Percentiles rank a stretch among this genome's conserved stretches.
Conservation (phyloP, 2,113 vertebrate genomes). For the Ciconia maguari region DNA sequence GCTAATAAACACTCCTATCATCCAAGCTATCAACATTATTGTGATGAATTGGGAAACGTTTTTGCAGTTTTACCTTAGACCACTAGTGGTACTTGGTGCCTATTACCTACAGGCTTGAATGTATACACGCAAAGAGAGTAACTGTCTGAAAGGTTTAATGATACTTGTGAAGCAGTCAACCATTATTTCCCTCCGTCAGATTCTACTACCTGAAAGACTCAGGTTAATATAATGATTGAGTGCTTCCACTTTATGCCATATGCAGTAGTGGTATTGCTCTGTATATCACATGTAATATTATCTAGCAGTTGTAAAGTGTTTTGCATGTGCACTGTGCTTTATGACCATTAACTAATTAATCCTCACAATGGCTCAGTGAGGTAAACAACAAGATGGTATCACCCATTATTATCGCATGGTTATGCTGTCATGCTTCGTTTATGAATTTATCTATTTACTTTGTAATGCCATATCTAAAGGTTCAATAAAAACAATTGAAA, state of each 20-base stretch:
- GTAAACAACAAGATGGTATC: conserved; percentile 33
- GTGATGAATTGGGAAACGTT: neutral
- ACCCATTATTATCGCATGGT: conserved; percentile 15
- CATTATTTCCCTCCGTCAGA: conserved; percentile 58
- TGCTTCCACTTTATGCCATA: conserved; percentile 47
- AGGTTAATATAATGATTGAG: conserved; percentile 59
- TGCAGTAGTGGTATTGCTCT: conserved; percentile 21
- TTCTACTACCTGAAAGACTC: conserved; percentile 57
- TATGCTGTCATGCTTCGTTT: conserved; percentile 25
- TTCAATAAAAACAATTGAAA: conserved; percentile 11
- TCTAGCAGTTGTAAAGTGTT: conserved; percentile 43
- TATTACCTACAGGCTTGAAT: conserved; percentile 20
- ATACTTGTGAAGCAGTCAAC: conserved; percentile 56
- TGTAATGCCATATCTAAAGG: neutral
- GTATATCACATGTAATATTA: conserved; percentile 48
- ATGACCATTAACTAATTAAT: conserved; percentile 63
- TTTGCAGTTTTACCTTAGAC: conserved; percentile 16
- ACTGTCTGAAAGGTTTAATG: conserved; percentile 56
- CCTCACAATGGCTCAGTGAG: conserved; percentile 24
- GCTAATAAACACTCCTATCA: neutral
- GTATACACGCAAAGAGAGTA: neutral
- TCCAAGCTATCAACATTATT: neutral
- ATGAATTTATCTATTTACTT: conserved; percentile 25
- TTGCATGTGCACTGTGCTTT: conserved; percentile 41
- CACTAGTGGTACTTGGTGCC: neutral